Evolutionary conservation across 23 tunicate species (phyloP).

Genomic region (Ciona savignyi): DNA sequence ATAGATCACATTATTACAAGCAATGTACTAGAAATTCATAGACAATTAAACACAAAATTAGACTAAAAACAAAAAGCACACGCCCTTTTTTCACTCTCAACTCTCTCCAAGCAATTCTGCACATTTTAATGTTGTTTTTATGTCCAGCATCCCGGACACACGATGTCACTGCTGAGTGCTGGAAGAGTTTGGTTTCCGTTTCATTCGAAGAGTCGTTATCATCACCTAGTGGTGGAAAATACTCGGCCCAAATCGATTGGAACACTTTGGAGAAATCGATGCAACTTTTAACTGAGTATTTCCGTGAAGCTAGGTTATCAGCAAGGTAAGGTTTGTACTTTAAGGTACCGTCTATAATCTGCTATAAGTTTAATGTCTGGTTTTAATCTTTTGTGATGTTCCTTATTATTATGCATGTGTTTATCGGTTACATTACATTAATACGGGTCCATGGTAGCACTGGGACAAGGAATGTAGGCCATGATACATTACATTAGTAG

Average conservation of each 20-base stretch:
- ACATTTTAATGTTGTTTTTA: not conserved
- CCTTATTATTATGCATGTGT: no score
- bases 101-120: not conserved
- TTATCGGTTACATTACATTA: no score
- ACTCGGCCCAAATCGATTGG: conserved; percentile 24
- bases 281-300: not conserved
- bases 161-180: conserved; percentile 12
- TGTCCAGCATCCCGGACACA: conserved; percentile 34
- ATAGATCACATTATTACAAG: no score
- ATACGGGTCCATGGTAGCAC: no score
- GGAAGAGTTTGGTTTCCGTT: conserved; percentile 24
- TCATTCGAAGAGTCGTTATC: conserved; percentile 18
- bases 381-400: no score
- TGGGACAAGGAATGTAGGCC: no score
- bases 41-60: not conserved
- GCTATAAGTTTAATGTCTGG: no score
- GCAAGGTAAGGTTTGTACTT: no score
- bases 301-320: not conserved
- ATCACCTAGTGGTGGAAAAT: conserved; percentile 1
- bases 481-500: no score
- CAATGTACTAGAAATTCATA: not conserved
- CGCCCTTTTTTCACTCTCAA: not conserved
- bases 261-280: conserved; percentile 13
- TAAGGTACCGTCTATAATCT: no score
- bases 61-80: no score